These are phyloP conservation scores for Poecilia picta DNA, from an alignment of 2,797 vertebrate species.

Conservation along the genomic window DNA sequence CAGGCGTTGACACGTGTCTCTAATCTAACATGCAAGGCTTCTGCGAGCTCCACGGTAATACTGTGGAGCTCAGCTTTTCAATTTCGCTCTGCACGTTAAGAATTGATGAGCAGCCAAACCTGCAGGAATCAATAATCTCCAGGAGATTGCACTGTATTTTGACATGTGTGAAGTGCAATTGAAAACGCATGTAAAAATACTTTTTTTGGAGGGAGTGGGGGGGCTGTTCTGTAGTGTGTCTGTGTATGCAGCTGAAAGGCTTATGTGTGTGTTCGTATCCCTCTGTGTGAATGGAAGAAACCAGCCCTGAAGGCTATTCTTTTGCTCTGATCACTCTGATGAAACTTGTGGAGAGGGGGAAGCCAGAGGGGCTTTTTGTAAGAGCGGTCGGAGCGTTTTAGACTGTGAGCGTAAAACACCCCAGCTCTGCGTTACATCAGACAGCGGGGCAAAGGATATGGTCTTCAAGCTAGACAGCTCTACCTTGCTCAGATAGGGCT, in stretches of 20 bases:
- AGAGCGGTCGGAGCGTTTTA: conserved; percentile 67
- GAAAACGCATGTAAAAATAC: conserved; percentile 60
- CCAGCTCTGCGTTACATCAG: conserved; percentile 71
- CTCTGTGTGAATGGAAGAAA: conserved; percentile 67
- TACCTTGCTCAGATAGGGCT: conserved; percentile 65
- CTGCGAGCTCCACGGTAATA: conserved; percentile 43
- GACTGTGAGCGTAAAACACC: conserved; percentile 68
- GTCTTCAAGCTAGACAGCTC: conserved; percentile 62
- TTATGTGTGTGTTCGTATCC: conserved; percentile 54
- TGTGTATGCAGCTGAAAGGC: conserved; percentile 26
- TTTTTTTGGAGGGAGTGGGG: conserved; percentile 39
- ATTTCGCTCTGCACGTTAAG: conserved; percentile 59
- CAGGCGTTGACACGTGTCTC: conserved; percentile 42
- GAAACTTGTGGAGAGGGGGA: conserved; percentile 75
- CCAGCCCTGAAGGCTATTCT: conserved; percentile 76
- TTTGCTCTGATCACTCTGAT: conserved; percentile 76
- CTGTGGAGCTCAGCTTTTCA: conserved; percentile 45
- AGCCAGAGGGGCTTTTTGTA: conserved; percentile 77
- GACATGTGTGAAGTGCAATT: conserved; percentile 69
- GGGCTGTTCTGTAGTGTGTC: conserved; percentile 36
- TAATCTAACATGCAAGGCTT: conserved; percentile 45
- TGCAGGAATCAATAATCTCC: conserved; percentile 73
- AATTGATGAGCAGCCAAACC: conserved; percentile 75
- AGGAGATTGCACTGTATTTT: conserved; percentile 66
- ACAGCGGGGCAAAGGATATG: conserved; percentile 69